These are phyloP conservation scores for Tenrec ecaudatus DNA, from an alignment of 2,113 vertebrate genomes.

Conservation along the genomic window DNA sequence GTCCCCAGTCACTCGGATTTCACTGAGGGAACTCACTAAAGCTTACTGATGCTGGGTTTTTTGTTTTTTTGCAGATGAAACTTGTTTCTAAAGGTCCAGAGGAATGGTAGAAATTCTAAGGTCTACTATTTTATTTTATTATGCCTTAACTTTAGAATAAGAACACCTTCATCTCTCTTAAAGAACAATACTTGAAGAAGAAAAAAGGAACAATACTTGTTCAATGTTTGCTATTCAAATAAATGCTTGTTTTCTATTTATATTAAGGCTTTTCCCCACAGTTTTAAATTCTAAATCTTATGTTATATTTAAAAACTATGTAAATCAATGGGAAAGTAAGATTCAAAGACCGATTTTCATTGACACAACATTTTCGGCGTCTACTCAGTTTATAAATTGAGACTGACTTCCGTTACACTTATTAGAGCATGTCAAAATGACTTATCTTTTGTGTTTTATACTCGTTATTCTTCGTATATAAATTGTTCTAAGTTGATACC, in stretches of 20 bases:
- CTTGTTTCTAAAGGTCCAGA: constrained; percentile 2
- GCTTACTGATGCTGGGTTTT: not conserved
- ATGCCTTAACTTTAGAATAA: not conserved
- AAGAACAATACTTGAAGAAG: not conserved
- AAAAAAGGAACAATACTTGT: not conserved
- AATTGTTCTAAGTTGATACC: not conserved
- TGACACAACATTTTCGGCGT: constrained; percentile 5
- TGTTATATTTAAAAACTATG: not conserved
- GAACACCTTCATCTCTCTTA: not conserved
- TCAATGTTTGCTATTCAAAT: not conserved
- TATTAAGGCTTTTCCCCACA: not conserved
- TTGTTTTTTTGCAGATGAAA: not conserved
- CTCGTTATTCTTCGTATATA: not conserved
- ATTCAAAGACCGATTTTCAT: constrained; percentile 23
- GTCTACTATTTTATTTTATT: not conserved
- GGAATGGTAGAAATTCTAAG: not conserved
- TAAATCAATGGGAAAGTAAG: not conserved
- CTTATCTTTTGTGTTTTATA: not conserved
- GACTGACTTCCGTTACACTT: not conserved
- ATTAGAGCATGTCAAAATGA: not conserved
- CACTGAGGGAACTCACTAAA: not conserved
- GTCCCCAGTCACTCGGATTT: not conserved
- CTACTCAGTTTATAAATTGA: constrained; percentile 21
- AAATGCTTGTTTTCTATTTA: not conserved
- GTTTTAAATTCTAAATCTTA: not conserved